phyloP scores from a whole-genome alignment of 2,888 invertebrate species.

The Ichneumoninae sp. region DNA sequence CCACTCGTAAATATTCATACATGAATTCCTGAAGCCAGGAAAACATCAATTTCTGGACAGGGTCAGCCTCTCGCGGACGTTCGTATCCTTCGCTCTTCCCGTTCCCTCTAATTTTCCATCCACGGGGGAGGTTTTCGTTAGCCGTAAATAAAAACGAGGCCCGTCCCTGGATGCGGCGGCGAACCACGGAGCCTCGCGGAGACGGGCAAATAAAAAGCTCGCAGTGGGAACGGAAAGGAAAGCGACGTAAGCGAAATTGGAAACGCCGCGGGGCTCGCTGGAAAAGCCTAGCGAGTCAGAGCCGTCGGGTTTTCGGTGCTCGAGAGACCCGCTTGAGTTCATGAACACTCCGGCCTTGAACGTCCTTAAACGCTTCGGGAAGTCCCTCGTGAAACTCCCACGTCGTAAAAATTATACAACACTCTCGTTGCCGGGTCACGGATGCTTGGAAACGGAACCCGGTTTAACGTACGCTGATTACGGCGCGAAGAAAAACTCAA shows the following conservation, averaged over 20 bases:
- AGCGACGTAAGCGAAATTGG: neutral
- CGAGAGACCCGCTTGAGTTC: slow-evolving; percentile 13
- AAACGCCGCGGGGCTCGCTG: neutral
- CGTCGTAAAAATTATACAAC: slow-evolving; percentile 47
- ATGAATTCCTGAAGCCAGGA: slow-evolving; percentile 62
- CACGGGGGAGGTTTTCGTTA: slow-evolving; percentile 6
- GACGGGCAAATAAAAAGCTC: neutral
- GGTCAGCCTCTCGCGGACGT: slow-evolving; percentile 60
- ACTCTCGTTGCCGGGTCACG: slow-evolving; percentile 44
- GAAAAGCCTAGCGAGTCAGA: neutral
- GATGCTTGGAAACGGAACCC: slow-evolving; percentile 40
- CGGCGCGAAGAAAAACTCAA: slow-evolving; percentile 29
- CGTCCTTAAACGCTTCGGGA: slow-evolving; percentile 21
- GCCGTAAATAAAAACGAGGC: slow-evolving; percentile 37
- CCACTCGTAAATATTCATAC: slow-evolving; percentile 70
- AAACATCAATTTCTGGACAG: slow-evolving; percentile 69
- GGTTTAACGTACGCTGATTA: slow-evolving; percentile 7
- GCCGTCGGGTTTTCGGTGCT: neutral
- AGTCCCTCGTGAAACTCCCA: slow-evolving; percentile 12
- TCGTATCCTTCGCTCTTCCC: slow-evolving; percentile 51
- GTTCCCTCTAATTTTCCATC: slow-evolving; percentile 32
- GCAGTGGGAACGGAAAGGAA: neutral
- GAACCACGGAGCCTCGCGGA: neutral
- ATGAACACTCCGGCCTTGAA: slow-evolving; percentile 25
- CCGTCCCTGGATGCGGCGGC: slow-evolving; percentile 15